Conservation (phyloP, 1,140 invertebrate genomes). For the Campoletis sonorensis region DNA sequence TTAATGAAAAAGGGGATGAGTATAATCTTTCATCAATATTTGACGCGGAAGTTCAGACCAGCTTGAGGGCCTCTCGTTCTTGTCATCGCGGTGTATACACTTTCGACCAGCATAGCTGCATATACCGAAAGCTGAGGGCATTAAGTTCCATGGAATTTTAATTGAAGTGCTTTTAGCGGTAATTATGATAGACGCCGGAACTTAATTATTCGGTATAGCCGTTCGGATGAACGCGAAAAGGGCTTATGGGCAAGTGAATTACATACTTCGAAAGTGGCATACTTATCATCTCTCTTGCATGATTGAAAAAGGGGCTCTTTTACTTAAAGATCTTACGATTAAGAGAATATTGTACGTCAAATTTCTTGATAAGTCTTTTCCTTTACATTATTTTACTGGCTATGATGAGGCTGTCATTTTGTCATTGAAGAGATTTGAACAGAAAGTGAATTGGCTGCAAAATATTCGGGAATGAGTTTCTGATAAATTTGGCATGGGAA, state of each 20-base stretch:
- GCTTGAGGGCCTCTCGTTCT: neutral
- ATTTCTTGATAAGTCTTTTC: neutral
- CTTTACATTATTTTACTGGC: no score
- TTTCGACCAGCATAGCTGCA: conserved; percentile 55
- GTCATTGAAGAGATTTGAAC: no score
- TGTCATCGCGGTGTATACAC: neutral
- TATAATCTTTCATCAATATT: neutral
- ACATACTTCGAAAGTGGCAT: conserved; percentile 54
- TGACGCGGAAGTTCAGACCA: neutral
- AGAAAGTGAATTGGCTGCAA: no score
- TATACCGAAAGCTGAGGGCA: conserved; percentile 58
- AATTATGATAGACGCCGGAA: conserved; percentile 67
- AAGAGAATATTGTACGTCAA: neutral
- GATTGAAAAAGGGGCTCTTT: conserved; percentile 19
- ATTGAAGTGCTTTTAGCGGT: conserved; percentile 70
- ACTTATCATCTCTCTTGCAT: conserved; percentile 52
- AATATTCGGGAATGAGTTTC: no score
- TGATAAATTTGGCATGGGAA: no score
- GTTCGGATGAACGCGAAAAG: neutral
- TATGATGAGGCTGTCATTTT: no score
- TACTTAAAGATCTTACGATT: neutral
- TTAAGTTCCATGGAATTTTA: conserved; percentile 68
- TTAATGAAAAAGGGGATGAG: neutral
- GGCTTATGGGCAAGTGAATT: conserved; percentile 56
- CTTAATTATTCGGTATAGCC: conserved; percentile 65